A percentile compares a stretch with the other conserved stretches of the same genome.
Evolutionary conservation across 2,113 vertebrate genomes (phyloP).

Genomic region (Microcebus lehilahytsara): DNA sequence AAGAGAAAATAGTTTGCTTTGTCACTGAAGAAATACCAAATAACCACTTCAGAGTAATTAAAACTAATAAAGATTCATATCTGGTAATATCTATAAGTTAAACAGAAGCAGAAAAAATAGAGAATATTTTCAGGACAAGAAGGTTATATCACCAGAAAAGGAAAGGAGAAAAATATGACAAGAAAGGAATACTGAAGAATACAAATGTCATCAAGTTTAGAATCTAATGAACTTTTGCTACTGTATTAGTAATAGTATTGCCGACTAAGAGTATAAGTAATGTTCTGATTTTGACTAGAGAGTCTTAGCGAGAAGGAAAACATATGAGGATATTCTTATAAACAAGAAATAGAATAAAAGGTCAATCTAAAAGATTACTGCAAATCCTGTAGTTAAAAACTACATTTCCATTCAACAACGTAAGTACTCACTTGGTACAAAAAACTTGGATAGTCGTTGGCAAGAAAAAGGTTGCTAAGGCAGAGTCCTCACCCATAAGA

Average conservation of each 20-base stretch:
- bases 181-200: not conserved
- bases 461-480: not conserved
- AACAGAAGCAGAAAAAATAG: not conserved
- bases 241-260: not conserved
- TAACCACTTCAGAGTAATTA: conserved; percentile 1
- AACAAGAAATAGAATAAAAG: conserved; percentile 19
- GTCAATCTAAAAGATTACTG: not conserved
- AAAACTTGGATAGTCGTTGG: not conserved
- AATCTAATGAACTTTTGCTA: conserved; percentile 31
- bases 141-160: not conserved
- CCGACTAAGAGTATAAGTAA: not conserved
- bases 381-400: not conserved
- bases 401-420: conserved; percentile 9
- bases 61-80: not conserved
- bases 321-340: not conserved
- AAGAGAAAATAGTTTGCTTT: not conserved
- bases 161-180: conserved; percentile 15
- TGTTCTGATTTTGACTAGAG: not conserved
- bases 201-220: conserved; percentile 28
- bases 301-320: conserved; percentile 20
- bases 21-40: conserved; percentile 24
- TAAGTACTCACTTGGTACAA: conserved; percentile 7
- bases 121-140: conserved; percentile 19
- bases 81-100: not conserved
- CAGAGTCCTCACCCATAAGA: not conserved